A percentile compares a stretch with the other conserved stretches of the same genome.
phyloP scores from a whole-genome alignment of 2,113 vertebrate genomes.

The Antennarius striatus region DNA sequence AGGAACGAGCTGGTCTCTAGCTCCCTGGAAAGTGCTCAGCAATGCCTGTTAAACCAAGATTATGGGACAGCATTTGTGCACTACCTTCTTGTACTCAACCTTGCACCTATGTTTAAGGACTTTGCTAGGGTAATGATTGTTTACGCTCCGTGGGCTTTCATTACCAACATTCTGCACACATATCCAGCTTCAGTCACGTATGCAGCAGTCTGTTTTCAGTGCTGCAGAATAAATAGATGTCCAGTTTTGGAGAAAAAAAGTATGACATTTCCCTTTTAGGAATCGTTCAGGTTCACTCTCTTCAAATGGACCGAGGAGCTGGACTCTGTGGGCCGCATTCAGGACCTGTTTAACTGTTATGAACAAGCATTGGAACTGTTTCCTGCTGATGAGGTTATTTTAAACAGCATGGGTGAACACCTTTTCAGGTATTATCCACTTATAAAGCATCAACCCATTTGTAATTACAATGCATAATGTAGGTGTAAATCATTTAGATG shows the following conservation, averaged over 20 bases:
- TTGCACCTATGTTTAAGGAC: conserved; percentile 88
- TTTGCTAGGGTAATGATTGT: conserved; percentile 71
- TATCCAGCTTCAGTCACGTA: neutral
- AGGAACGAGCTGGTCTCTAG: conserved; percentile 86
- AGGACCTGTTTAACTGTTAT: conserved; percentile 94
- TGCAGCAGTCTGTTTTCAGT: neutral
- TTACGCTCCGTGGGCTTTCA: neutral
- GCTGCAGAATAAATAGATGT: neutral
- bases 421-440: conserved; percentile 88
- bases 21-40: conserved; percentile 91
- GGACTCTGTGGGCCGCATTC: conserved; percentile 86
- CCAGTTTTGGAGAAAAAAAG: neutral
- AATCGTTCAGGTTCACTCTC: conserved; percentile 93
- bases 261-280: conserved; percentile 73
- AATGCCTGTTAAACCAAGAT: conserved; percentile 88
- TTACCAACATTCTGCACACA: neutral
- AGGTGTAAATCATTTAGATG: too few relatives aligned
- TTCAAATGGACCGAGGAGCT: conserved; percentile 95
- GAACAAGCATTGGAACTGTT: conserved; percentile 95
- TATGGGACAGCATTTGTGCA: conserved; percentile 96
- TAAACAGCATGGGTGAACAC: conserved; percentile 98
- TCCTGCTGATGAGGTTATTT: conserved; percentile 92
- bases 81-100: conserved; percentile 91
- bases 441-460: neutral
- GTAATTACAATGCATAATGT: neutral